phyloP scores from a whole-genome alignment of 2,113 vertebrate species.

The Fregetta grallaria region DNA sequence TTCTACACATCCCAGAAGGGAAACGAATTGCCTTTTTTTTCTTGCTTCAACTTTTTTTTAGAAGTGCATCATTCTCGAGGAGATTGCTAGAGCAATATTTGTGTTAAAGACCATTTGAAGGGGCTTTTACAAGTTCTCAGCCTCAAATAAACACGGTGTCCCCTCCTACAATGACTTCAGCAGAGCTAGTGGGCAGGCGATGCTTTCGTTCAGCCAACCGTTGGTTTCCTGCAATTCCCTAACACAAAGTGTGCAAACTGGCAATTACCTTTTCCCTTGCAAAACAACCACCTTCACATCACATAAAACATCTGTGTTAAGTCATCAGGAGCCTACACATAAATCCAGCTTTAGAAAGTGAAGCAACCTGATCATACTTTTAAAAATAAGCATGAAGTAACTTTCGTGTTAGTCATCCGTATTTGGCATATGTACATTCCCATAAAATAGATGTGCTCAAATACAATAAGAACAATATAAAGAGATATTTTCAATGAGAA shows the following conservation, averaged over 20 bases:
- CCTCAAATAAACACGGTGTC: background rate
- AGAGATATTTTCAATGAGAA: background rate
- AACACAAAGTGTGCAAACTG: background rate
- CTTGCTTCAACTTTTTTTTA: background rate
- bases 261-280: constrained; percentile 26
- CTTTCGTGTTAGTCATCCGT: constrained; percentile 13
- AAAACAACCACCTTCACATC: constrained; percentile 25
- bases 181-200: background rate
- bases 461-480: constrained; percentile 7
- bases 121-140: background rate
- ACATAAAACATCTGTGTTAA: constrained; percentile 48
- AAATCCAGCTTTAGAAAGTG: constrained; percentile 42
- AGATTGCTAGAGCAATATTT: background rate
- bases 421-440: constrained; percentile 13
- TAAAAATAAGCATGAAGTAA: constrained; percentile 18
- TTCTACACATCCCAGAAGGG: background rate
- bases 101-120: background rate
- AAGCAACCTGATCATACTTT: constrained; percentile 14
- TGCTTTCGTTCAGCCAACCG: background rate
- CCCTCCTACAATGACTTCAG: background rate
- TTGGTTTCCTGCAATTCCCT: background rate
- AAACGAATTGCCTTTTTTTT: background rate
- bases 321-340: constrained; percentile 26
- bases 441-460: constrained; percentile 37
- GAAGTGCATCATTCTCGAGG: background rate